phyloP scores from a whole-genome alignment of 2,113 vertebrate species.

The Myiagra hebetior region DNA sequence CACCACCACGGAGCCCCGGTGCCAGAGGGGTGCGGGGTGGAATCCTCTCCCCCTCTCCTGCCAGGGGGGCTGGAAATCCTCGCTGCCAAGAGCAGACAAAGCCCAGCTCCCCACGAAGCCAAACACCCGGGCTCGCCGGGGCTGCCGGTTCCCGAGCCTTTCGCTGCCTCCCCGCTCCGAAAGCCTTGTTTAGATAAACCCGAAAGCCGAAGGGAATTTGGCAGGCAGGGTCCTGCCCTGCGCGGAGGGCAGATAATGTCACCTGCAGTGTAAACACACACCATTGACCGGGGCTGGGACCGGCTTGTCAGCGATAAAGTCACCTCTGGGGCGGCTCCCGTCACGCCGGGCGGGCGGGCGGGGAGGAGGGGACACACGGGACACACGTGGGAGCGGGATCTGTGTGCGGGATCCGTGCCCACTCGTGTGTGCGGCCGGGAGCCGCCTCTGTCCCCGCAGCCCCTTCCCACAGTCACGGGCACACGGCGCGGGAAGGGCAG shows the following conservation, averaged over 20 bases:
- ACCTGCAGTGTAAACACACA: background rate
- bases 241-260: background rate
- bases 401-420: accelerated
- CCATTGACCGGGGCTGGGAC: background rate
- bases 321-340: background rate
- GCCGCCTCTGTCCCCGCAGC: accelerated
- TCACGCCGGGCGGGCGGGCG: background rate
- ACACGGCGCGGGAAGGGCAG: accelerated
- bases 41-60: background rate
- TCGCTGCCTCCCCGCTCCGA: background rate
- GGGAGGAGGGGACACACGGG: background rate
- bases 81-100: background rate
- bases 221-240: constrained; percentile 40
- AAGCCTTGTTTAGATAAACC: background rate
- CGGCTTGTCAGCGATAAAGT: background rate
- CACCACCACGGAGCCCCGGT: background rate
- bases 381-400: background rate
- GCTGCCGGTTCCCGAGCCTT: background rate
- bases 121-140: background rate
- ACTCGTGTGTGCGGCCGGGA: accelerated
- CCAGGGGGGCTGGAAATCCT: background rate
- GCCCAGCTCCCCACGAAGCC: background rate
- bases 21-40: accelerated
- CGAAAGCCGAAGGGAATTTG: background rate
- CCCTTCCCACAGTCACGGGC: no score